These are phyloP conservation scores for Oceanodroma tethys DNA, from an alignment of 2,113 vertebrate species.

Conservation along the genomic window DNA sequence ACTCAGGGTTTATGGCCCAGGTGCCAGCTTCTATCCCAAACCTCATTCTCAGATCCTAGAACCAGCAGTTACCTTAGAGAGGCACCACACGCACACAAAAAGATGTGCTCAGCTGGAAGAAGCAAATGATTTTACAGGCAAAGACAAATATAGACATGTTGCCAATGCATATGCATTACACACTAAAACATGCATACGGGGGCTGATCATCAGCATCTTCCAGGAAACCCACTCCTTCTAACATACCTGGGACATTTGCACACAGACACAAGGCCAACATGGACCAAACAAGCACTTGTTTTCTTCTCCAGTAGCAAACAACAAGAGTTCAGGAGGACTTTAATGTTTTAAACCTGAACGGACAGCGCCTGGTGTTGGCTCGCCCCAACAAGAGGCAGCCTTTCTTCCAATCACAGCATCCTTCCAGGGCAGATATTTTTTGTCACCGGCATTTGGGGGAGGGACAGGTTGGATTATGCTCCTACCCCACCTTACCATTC, in stretches of 20 bases:
- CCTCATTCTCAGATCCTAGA: neutral
- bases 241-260: fast-evolving
- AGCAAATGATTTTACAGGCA: neutral
- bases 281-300: neutral
- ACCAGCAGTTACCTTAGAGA: neutral
- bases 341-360: neutral
- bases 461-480: neutral
- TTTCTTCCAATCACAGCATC: neutral
- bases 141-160: neutral
- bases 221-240: neutral
- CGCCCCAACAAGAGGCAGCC: fast-evolving
- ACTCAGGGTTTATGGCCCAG: neutral
- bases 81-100: neutral
- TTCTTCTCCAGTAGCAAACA: neutral
- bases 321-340: neutral
- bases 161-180: neutral
- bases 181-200: neutral
- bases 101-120: conserved; percentile 2
- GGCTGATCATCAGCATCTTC: neutral
- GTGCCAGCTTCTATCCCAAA: neutral
- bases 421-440: neutral
- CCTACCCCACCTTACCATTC: neutral
- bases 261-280: neutral
- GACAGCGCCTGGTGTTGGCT: too few relatives aligned
- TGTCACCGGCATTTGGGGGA: neutral